These are phyloP conservation scores for Pelecanoides urinatrix DNA, from an alignment of 2,113 vertebrate genomes.

Conservation along the genomic window DNA sequence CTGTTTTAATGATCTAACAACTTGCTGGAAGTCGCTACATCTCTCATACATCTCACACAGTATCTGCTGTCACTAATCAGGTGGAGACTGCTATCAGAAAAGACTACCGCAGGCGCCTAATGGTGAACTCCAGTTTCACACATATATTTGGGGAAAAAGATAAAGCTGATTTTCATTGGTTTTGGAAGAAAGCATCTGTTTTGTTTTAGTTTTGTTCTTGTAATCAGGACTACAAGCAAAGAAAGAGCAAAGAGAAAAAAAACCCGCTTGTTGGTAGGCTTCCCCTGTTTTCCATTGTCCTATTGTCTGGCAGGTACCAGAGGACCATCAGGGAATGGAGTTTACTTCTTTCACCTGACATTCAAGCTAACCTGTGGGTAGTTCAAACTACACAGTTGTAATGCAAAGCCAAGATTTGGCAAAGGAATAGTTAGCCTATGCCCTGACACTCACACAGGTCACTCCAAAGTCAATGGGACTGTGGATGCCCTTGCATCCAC, in stretches of 20 bases:
- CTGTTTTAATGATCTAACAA: background rate
- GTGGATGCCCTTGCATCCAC: background rate
- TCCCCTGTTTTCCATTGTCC: background rate
- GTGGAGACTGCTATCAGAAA: background rate
- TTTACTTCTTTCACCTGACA: background rate
- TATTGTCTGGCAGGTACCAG: background rate
- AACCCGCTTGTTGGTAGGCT: background rate
- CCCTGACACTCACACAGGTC: background rate
- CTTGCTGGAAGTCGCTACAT: background rate
- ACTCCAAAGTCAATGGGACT: background rate
- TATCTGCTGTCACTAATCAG: background rate
- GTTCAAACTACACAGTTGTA: background rate
- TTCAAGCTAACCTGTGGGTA: background rate
- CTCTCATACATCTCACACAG: accelerated
- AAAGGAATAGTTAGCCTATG: background rate
- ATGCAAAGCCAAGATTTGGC: background rate
- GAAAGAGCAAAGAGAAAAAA: background rate
- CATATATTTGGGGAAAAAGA: background rate
- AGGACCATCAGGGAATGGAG: background rate
- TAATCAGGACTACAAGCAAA: background rate
- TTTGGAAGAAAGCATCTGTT: background rate
- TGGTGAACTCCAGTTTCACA: background rate
- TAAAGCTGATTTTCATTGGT: background rate
- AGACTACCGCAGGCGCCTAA: background rate
- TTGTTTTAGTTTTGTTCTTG: background rate